Percentiles rank a stretch among this genome's conserved stretches.
Evolutionary conservation across 2,797 vertebrate species (phyloP).

Genomic region (Diglossa cyanea): DNA sequence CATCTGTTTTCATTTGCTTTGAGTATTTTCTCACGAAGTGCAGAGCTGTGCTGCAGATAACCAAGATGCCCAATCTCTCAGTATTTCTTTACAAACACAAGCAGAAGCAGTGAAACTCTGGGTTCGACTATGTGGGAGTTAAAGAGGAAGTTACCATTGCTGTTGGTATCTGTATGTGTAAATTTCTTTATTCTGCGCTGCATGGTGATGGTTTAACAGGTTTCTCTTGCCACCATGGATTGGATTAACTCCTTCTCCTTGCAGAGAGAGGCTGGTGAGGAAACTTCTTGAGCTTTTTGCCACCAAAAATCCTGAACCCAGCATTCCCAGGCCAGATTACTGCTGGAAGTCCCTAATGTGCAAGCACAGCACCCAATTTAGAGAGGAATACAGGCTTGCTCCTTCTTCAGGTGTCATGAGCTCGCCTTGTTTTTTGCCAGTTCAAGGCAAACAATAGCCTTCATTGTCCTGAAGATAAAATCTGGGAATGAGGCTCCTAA

Average conservation of each 20-base stretch:
- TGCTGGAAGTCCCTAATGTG: accelerated
- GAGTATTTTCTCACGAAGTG: not conserved
- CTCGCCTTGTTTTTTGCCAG: not conserved
- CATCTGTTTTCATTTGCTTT: not conserved
- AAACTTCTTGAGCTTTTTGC: not conserved
- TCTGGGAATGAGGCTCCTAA: not conserved
- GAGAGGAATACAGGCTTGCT: not conserved
- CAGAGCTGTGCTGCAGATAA: not conserved
- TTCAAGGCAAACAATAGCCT: not conserved
- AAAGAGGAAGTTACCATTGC: not conserved
- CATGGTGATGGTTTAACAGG: not conserved
- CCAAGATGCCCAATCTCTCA: not conserved
- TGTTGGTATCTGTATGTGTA: not conserved
- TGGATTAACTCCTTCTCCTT: not conserved
- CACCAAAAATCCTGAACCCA: not conserved
- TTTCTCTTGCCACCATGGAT: not conserved
- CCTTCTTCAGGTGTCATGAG: not conserved
- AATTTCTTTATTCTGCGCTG: not conserved
- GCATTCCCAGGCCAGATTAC: not conserved
- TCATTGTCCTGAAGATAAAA: not conserved
- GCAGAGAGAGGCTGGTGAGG: not conserved
- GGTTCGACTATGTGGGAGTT: not conserved
- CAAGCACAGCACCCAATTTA: not conserved
- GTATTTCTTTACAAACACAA: accelerated
- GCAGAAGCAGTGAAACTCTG: not conserved